phyloP scores from a whole-genome alignment of 2,113 vertebrate species.

The Platichthys stellatus region DNA sequence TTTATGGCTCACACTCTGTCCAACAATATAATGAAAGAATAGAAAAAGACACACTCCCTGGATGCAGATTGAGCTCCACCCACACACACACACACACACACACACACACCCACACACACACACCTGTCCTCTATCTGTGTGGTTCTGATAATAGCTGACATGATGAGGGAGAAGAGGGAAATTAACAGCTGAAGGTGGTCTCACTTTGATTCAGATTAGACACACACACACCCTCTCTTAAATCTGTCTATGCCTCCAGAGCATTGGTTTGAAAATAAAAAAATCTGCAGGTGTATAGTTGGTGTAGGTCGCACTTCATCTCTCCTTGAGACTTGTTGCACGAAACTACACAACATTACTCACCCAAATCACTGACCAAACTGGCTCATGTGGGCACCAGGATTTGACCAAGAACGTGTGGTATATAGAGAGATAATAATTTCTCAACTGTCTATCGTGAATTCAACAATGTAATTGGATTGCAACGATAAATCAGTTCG shows the following conservation, averaged over 20 bases:
- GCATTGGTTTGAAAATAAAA: too few species aligned
- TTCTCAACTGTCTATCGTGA: background rate
- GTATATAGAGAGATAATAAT: background rate
- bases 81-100: background rate
- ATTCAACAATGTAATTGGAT: background rate
- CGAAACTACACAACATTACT: background rate
- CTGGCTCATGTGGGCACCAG: background rate
- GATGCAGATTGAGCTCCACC: slow-evolving; percentile 31
- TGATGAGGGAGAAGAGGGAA: slow-evolving; percentile 47
- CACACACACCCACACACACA: background rate
- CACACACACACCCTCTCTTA: slow-evolving; percentile 3
- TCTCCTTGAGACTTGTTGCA: background rate
- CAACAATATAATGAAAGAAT: slow-evolving; percentile 12
- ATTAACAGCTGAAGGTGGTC: slow-evolving; percentile 56
- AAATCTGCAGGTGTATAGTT: background rate
- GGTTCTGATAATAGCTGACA: slow-evolving; percentile 41
- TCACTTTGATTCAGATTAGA: slow-evolving; percentile 47
- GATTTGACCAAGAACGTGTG: background rate
- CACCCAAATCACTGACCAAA: background rate
- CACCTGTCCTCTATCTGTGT: slow-evolving; percentile 44
- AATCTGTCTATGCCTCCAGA: too few species aligned
- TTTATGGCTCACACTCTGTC: slow-evolving; percentile 8
- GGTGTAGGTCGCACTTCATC: background rate
- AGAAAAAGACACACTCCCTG: slow-evolving; percentile 27
- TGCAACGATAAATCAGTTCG: background rate